Base-by-base conservation (phyloP, 64 coral and sea anemone genomes). In the Orbicella faveolata region DNA sequence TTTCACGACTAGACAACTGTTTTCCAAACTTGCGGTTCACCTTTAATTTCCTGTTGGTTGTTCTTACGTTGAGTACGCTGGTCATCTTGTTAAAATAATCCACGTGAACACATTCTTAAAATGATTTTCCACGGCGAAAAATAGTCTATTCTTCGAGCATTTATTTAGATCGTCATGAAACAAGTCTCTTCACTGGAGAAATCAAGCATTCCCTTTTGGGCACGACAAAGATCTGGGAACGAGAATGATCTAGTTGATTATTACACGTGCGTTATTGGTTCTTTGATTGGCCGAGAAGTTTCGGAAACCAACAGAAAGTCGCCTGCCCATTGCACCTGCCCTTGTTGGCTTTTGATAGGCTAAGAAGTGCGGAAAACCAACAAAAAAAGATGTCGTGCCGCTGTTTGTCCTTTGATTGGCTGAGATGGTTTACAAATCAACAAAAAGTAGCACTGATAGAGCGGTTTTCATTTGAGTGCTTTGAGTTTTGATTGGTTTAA, bases 21-120 rank as follows among this genome's bases (percentile, higher is more conserved):
- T 36, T 66, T 52, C 1, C 2, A 17, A 15, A 36, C 51, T 73
- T 37, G 36, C 39, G 61, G 68, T 85, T 30, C 37, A 72, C 3
- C 33, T 52, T 10, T 21, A 70, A 85, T 85, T 85, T 85, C 82
- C 82, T 85, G 37, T 85, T 73, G 12, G 54, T 19, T 21, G 51
- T 79, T 57, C 12, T n/a, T 30, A 23, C 26, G 20, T 37, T 53
- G 52, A 26, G 44, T 52, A 13, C 12, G 37, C n/a, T 73, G 44
- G 72, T 85, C 73, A 73, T 53, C 73, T 85, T 72, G 10, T 52
- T 9, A 67, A 52, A 23, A 63, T 25, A 35, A 85, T 25, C 36
- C 63, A 85, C 36, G 68, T 81, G 30, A 16, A 33, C n/a, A 18
- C 25, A 35, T 59, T 81, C 54, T 26, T 15, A 13, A 81, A 81